Evolutionary conservation across 2,888 invertebrate species (phyloP).

Genomic region (Troilus luridus): DNA sequence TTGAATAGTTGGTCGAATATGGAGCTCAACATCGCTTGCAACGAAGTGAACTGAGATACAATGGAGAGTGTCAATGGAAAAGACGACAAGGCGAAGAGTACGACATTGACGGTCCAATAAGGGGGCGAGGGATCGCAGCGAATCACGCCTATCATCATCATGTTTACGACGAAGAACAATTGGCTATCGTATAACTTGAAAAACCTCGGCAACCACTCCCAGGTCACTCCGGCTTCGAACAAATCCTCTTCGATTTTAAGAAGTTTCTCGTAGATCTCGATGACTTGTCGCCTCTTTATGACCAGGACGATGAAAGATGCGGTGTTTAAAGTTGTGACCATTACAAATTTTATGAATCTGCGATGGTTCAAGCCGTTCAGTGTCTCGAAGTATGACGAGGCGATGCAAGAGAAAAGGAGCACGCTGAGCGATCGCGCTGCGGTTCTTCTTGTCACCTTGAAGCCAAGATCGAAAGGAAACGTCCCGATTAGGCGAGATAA

Average conservation of each 20-base stretch:
- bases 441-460: background rate
- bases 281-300: background rate
- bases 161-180: background rate
- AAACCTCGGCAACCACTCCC: background rate
- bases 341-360: background rate
- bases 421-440: background rate
- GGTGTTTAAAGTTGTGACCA: background rate
- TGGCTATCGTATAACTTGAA: background rate
- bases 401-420: background rate
- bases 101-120: background rate
- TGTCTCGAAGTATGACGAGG: no score
- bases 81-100: background rate
- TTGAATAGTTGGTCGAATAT: background rate
- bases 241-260: background rate
- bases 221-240: background rate
- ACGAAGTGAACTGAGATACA: background rate
- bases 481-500: background rate
- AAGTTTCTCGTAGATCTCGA: background rate
- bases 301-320: background rate
- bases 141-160: no score
- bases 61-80: background rate
- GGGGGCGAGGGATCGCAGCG: background rate
- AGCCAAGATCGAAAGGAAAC: slow-evolving; percentile 15
- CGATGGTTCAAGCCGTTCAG: background rate
- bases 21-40: background rate